Conservation (phyloP, 92 coral and sea anemone species). For the Porites rus region DNA sequence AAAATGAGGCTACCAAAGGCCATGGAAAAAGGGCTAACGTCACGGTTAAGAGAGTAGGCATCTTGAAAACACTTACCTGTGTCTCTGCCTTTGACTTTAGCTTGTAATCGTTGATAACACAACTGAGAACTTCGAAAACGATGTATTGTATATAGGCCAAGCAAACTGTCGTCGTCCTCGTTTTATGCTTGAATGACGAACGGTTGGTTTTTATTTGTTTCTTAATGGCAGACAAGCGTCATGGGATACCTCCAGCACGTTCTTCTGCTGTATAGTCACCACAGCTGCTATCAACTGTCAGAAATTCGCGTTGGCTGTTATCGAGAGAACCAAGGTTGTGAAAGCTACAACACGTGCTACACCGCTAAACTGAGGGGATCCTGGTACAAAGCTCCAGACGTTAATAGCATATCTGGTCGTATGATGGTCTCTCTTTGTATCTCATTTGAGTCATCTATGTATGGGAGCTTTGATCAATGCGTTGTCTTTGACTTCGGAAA, state of each 20-base stretch:
- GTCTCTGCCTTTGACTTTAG: too few species aligned
- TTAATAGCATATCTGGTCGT: slow-evolving; percentile 18
- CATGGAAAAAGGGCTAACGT: too few species aligned
- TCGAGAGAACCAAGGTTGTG: not conserved
- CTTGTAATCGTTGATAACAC: too few species aligned
- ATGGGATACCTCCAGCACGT: slow-evolving; percentile 58
- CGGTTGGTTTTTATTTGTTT: not conserved
- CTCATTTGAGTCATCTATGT: slow-evolving; percentile 48
- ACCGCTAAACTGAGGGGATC: slow-evolving; percentile 32
- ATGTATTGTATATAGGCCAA: too few species aligned
- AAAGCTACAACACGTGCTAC: slow-evolving; percentile 25
- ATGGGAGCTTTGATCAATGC: slow-evolving; percentile 77
- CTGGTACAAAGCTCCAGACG: slow-evolving; percentile 29
- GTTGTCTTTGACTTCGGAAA: slow-evolving; percentile 80
- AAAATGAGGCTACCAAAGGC: too few species aligned
- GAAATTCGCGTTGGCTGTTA: slow-evolving; percentile 35
- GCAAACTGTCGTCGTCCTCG: not conserved
- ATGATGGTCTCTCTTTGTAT: slow-evolving; percentile 39
- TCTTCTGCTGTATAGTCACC: slow-evolving; percentile 38
- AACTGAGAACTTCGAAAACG: too few species aligned
- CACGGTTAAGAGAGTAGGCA: too few species aligned
- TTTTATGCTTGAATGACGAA: not conserved
- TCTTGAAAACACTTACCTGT: too few species aligned
- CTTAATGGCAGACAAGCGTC: slow-evolving; percentile 38
- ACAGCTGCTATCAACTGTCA: slow-evolving; percentile 46